Percentiles rank a stretch among this genome's conserved stretches.
Evolutionary conservation across 2,113 vertebrate genomes (phyloP).

Genomic region (Callionymus lyra): DNA sequence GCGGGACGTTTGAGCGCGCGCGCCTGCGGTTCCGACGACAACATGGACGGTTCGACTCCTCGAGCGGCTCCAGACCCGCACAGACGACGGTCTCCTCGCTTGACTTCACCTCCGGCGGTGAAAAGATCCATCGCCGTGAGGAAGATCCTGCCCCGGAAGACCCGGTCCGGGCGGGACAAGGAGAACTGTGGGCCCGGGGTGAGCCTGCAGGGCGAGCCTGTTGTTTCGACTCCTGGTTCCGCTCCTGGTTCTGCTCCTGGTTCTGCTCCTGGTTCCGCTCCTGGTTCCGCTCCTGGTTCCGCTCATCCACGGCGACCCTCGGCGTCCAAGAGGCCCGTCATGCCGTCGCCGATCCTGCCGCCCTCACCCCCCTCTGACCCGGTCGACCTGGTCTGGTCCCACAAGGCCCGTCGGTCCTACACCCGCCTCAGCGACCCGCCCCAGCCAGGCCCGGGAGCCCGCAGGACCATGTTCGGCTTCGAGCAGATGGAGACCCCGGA

Average conservation of each 20-base stretch:
- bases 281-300: too few species aligned
- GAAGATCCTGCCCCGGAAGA: conserved; percentile 67
- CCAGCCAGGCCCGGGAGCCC: conserved; percentile 33
- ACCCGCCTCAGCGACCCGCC: conserved; percentile 68
- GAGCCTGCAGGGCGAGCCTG: conserved; percentile 19
- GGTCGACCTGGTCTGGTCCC: conserved; percentile 62
- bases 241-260: conserved; percentile 6
- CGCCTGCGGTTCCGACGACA: too few species aligned
- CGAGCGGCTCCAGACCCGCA: too few species aligned
- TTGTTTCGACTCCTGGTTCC: conserved; percentile 32
- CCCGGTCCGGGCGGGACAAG: conserved; percentile 49
- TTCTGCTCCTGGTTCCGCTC: conserved; percentile 4
- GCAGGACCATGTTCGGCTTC: conserved; percentile 72
- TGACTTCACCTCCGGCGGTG: conserved; percentile 33
- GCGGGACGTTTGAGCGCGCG: conserved; percentile 46
- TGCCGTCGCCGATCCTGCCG: conserved; percentile 56
- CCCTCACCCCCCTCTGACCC: conserved; percentile 36
- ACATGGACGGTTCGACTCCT: too few species aligned
- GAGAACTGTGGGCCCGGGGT: conserved; percentile 46
- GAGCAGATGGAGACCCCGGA: conserved; percentile 62
- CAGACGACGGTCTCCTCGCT: conserved; percentile 51
- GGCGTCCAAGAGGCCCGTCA: conserved; percentile 9
- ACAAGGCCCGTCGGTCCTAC: conserved; percentile 80
- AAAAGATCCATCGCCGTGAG: conserved; percentile 62
- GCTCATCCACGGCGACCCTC: conserved; percentile 2